A percentile compares a stretch with the other conserved stretches of the same genome.
Conservation (phyloP, 1,140 invertebrate species). For the Polyergus mexicanus region DNA sequence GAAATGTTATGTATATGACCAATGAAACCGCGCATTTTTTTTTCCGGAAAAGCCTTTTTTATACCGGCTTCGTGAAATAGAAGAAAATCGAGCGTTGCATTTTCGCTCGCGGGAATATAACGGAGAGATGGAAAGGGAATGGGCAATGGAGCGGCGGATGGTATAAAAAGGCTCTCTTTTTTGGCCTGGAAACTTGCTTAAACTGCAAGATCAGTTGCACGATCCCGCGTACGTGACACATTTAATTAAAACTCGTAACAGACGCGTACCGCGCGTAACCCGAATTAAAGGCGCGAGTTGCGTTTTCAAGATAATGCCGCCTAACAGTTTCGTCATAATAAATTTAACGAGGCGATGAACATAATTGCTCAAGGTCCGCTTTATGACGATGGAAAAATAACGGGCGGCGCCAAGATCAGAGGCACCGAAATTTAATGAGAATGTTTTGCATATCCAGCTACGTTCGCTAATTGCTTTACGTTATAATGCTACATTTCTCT, state of each 20-base stretch:
- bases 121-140: background rate
- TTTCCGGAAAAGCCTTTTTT: constrained; percentile 26
- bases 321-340: constrained; percentile 53
- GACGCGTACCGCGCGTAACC: constrained; percentile 42
- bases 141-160: background rate
- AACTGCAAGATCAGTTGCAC: constrained; percentile 57
- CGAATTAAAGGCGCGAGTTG: constrained; percentile 25
- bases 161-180: constrained; percentile 63
- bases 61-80: background rate
- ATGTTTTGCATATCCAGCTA: constrained; percentile 28
- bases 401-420: constrained; percentile 40
- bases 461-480: constrained; percentile 38
- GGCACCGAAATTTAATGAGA: constrained; percentile 45
- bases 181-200: constrained; percentile 34
- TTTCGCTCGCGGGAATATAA: constrained; percentile 19
- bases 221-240: constrained; percentile 40
- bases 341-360: constrained; percentile 57
- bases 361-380: constrained; percentile 25
- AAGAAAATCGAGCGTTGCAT: constrained; percentile 32
- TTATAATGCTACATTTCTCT: constrained; percentile 6
- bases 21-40: constrained; percentile 17
- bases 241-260: constrained; percentile 70
- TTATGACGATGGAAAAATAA: constrained; percentile 21
- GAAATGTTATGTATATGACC: background rate
- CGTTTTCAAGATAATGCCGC: constrained; percentile 42